Base-by-base conservation (phyloP, 2,797 vertebrate genomes). In the Muscicapa comitata region DNA sequence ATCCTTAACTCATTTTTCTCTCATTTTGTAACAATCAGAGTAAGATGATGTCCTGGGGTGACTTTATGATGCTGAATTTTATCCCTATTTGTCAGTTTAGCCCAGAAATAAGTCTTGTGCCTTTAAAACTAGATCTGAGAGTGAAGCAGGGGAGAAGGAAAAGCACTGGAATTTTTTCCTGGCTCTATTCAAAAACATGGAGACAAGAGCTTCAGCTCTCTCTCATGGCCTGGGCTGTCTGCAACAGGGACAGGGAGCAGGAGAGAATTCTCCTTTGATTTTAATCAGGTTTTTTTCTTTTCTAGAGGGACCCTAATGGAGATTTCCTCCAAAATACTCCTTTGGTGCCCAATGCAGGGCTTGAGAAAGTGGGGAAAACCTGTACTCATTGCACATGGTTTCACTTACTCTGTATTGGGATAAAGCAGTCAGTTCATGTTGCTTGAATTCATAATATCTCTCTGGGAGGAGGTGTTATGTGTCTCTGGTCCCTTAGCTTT, bases 131-230 rank as follows among this genome's bases (percentile, higher is more conserved):
- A 10, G n/a, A 54, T 42, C 48, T 2, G 1, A 31, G 38, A 31
- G 10, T 6, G 8, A 54, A 77, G 48, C 1, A 1, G 12, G 11
- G 9, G 31, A 53, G 37, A 24, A 63, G 38, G 12, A 53, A 9
- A 76, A 63, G 16, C 1, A 1, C 20, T 29, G n/a, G 25, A 12
- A 5, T 25, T 12, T 59, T 35, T 77, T 35, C 0, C 0, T 0
- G 3, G 9, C 31, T 53, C 16, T 18, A 29, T 35, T 53, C 7
- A 53, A 35, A 29, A 29, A 0, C 58, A 40, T 2, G 23, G 31
- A 43, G 31, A 28, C 28, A 33, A 51, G 25, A 53, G 12, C 15
- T 33, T 5, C 58, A 42, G 15, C 31, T 61, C 3, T 47, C 12
- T 38, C n/a, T 17, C 21, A 24, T 4, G 5, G 26, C 6, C 13